phyloP scores from a whole-genome alignment of 2,113 vertebrate species.

The Ophiodon elongatus region DNA sequence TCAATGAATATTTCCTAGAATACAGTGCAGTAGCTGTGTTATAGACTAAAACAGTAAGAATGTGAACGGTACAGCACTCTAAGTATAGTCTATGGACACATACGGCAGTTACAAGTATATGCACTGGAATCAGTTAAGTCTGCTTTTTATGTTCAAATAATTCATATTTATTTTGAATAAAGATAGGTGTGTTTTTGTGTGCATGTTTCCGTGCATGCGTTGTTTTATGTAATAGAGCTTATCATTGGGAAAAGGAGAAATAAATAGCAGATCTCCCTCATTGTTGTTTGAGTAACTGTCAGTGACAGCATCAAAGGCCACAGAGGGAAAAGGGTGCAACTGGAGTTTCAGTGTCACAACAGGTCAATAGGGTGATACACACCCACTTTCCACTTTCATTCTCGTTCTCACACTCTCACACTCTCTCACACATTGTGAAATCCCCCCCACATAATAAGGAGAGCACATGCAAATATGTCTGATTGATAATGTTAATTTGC shows the following conservation, averaged over 20 bases:
- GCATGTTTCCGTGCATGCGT: too few relatives aligned
- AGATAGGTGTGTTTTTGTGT: not conserved
- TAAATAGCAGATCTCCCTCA: conserved; percentile 10
- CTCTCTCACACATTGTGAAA: not conserved
- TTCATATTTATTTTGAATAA: not conserved
- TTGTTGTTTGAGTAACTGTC: conserved; percentile 33
- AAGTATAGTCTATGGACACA: not conserved
- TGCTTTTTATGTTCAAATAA: not conserved
- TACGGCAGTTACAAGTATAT: not conserved
- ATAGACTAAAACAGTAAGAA: not conserved
- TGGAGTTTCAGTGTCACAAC: conserved; percentile 36
- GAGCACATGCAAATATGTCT: not conserved
- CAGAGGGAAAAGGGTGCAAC: conserved; percentile 33
- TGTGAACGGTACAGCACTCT: not conserved
- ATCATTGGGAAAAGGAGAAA: not conserved
- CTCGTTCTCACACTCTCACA: not conserved
- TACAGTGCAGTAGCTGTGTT: not conserved
- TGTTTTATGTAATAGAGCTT: conserved; percentile 20
- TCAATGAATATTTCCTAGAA: not conserved
- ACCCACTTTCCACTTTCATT: conserved; percentile 36
- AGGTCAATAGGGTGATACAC: conserved; percentile 40
- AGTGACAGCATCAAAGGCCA: conserved; percentile 47
- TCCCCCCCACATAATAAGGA: not conserved
- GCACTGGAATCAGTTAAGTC: not conserved
- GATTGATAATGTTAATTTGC: not conserved